phyloP scores from a whole-genome alignment of 2,797 vertebrate genomes.

The Heteromormyrus szaboi region DNA sequence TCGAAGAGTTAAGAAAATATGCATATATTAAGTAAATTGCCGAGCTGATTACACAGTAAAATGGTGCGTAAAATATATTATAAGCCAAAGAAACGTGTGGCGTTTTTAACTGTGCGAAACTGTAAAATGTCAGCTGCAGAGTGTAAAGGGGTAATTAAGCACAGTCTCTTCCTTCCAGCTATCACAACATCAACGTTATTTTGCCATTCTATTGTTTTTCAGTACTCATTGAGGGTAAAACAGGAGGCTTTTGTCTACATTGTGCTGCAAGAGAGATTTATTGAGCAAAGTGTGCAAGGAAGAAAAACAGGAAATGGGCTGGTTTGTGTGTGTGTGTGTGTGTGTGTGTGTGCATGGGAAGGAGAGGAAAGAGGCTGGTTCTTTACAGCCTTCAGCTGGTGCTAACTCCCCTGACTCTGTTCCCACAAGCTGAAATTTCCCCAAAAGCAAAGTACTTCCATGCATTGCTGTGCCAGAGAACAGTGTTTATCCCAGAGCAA shows the following conservation, averaged over 20 bases:
- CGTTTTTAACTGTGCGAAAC: not conserved
- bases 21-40: not conserved
- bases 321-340: slow-evolving; percentile 17
- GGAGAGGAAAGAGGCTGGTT: slow-evolving; percentile 12
- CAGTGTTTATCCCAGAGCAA: not conserved
- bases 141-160: not conserved
- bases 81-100: not conserved
- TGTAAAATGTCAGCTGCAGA: not conserved
- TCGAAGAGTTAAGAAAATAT: not conserved
- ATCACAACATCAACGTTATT: not conserved
- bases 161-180: not conserved
- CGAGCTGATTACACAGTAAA: not conserved
- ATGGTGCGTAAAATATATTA: not conserved
- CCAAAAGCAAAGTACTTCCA: not conserved
- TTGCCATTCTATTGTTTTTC: slow-evolving; percentile 4
- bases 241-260: slow-evolving; percentile 1
- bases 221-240: not conserved
- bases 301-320: slow-evolving; percentile 24
- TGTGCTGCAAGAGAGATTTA: slow-evolving; percentile 23
- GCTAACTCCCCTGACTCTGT: not conserved
- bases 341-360: not conserved
- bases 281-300: slow-evolving; percentile 16
- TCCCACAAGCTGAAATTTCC: not conserved
- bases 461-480: not conserved
- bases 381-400: slow-evolving; percentile 1